Evolutionary conservation across 92 coral and sea anemone species (phyloP), one percentile per base, ranked within the genome.

Genomic region (Zoanthus sociatus): DNA sequence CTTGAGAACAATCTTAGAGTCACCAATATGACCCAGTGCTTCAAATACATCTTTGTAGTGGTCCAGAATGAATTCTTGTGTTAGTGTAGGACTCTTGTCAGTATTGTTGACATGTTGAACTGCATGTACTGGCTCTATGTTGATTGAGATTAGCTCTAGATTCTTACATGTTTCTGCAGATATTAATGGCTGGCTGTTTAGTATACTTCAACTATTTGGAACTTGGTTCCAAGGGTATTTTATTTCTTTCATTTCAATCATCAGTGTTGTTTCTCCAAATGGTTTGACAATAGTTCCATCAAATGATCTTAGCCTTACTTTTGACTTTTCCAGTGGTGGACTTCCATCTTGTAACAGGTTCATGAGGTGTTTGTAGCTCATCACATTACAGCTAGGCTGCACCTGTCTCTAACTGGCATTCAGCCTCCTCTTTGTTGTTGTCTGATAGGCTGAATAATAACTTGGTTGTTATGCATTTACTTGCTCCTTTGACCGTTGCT

Each of bases 21-120:
- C 76, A 58, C 86, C 78, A 58, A 56, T 82, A 63, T 82, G 86
- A 32, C 74, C 86, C 77, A 82, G 86, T 42, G 78, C 86, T 32
- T 82, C 78, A 9, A 82, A 82, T 9, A 82, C 78, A 20, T 82
- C 76, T 61, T 82, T 82, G 86, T 63, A 82, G 46, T 82, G 51
- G 18, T 31, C 47, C 78, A 82, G 20, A 63, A 82, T 63, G n/a
- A 58, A 26, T 48, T 82, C 76, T 61, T 32, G 67, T 31, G 86
- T 63, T 42, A 60, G 78, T n/a, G 45, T 69, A 6, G 15, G 46
- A 5, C 64, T 20, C 74, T 26, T 66, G 21, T 66, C 71, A 15
- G 67, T 20, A 1, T 55, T 55, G 47, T 31, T 45, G 4, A 47
- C 83, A 1, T 32, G 45, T 20, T 44, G 45, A 31, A 78, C 32